Base-by-base conservation (phyloP, 2,797 vertebrate species). In the Tolypeutes matacus region DNA sequence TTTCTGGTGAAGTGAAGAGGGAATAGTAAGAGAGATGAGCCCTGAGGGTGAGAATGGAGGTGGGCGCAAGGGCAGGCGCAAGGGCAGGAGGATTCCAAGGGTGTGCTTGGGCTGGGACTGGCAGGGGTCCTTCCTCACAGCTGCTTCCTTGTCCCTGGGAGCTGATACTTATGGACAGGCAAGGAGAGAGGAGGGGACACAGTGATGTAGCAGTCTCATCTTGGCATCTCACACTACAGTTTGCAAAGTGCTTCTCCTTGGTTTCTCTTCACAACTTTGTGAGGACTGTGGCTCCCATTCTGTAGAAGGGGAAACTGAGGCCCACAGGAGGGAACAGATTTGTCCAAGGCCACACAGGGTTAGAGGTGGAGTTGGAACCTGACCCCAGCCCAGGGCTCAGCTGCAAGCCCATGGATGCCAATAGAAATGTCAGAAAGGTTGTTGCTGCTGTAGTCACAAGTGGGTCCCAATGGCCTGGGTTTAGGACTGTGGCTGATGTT, bases 221-320 rank as follows among this genome's bases (percentile, higher is more conserved):
- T 53, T 46, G 29, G n/a, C 21, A 20, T 27, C n/a, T 83, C 34
- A 15, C 7, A 34, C 60, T 31, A 23, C 0, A 46, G 77, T 65
- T 73, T 49, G 23, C 53, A 34, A 84, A 85, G 29, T 21, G 13
- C 78, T 58, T 60, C 56, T 18, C 36, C 56, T 64, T 0, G 0
- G 20, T 64, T 94, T n/a, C 46, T 80, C 27, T 64, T 73, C 29
- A 7, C 9, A 25, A 11, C 21, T 42, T 11, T 65, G 62, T 31
- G 23, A 65, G 70, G 29, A n/a, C 36, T 15, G 31, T n/a, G 60
- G 39, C 34, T 70, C 10, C 49, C 29, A 51, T 76, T 89, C 49
- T 85, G 25, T 29, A 82, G 49, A 62, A 93, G 21, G 56, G 67
- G 42, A 34, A 78, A 87, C 49, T 78, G 64, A 89, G 82, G 51